Evolutionary conservation across 2,113 vertebrate species (phyloP), one percentile per base, ranked within the genome.

Genomic region (Calypte anna): DNA sequence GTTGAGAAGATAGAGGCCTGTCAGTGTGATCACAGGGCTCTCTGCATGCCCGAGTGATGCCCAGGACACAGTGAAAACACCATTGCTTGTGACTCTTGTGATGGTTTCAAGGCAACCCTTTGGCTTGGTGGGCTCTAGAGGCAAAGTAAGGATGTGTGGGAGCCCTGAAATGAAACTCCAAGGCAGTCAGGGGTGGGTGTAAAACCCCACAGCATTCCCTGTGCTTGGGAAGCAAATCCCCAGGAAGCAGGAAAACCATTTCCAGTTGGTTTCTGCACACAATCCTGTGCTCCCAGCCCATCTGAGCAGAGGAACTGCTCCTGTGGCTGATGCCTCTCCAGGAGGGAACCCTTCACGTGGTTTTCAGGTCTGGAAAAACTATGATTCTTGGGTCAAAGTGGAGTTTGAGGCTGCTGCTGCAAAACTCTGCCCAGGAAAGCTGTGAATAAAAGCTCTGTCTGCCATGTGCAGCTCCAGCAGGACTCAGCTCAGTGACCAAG

Each of bases 21-120:
- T 5, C 14, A 22, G 0, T 6, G 2, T 10, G 57, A 9, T 27
- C 48, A 3, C 3, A 23, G 7, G 31, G 25, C 46, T 17, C 27
- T 69, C 13, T 9, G 27, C 28, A 8, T 54, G 64, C 7, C 40
- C n/a, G 10, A 55, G 15, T 27, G 33, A 6, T 64, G 64, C 28
- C 16, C 24, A 43, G 69, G 30, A 44, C 55, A 44, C 55, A 17
- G 33, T n/a, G 73, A 64, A 70, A 78, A 48, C 33, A 16, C 23
- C 1, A 12, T 12, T 17, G 3, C 17, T 15, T n/a, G 48, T 51
- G 80, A 6, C 48, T 21, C 4, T 31, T 13, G 0, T 43, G 36
- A 51, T 5, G 9, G 43, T 70, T 33, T 64, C 28, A 13, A 14
- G 33, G 50, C 30, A 51, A 20, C 38, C 3, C 0, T 7, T 14